These are phyloP conservation scores for Circaetus cinerascens DNA, from an alignment of 2,113 vertebrate species.

Conservation along the genomic window DNA sequence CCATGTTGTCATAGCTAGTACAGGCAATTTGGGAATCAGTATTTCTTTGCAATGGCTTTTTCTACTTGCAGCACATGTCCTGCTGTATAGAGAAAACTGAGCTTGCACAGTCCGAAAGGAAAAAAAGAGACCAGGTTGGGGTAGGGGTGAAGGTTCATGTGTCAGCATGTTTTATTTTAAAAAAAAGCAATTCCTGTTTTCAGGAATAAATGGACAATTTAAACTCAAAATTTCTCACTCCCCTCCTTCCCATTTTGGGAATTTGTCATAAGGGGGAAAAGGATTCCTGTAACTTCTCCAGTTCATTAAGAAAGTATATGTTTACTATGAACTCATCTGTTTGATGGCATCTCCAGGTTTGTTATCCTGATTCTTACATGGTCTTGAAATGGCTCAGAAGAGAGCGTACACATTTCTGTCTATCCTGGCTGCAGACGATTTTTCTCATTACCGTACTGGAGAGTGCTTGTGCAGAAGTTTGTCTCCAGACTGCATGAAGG, in stretches of 20 bases:
- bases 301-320: not conserved
- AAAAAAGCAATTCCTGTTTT: not conserved
- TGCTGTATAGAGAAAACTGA: not conserved
- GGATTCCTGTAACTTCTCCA: not conserved
- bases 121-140: not conserved
- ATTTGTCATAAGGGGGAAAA: not conserved
- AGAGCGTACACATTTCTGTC: not conserved
- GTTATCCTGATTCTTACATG: fast-evolving
- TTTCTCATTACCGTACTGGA: not conserved
- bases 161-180: not conserved
- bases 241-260: not conserved
- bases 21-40: fast-evolving
- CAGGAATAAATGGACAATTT: not conserved
- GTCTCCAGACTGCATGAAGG: not conserved
- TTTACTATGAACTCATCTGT: not conserved
- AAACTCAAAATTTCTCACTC: not conserved
- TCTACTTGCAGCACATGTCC: not conserved
- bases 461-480: fast-evolving
- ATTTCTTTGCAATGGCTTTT: not conserved
- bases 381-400: fast-evolving
- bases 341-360: not conserved
- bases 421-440: not conserved
- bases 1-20: not conserved
- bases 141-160: fast-evolving
- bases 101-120: not conserved